These are phyloP conservation scores for Yponomeuta plumbellus DNA, from an alignment of 2,888 invertebrate genomes.

Conservation along the genomic window DNA sequence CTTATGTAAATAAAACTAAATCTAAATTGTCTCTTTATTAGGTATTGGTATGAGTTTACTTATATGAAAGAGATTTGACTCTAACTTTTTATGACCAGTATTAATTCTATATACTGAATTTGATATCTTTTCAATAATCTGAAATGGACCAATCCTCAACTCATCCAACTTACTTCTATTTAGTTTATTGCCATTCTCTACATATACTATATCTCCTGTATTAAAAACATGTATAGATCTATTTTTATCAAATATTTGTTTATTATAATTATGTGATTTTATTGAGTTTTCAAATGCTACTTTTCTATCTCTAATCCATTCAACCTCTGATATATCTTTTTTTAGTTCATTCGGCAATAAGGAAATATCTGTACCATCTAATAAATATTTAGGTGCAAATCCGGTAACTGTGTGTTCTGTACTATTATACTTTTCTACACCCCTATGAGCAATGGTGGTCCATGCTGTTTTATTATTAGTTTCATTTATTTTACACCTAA, in stretches of 20 bases:
- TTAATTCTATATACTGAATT: slow-evolving; percentile 19
- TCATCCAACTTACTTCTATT: slow-evolving; percentile 19
- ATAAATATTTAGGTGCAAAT: slow-evolving; percentile 31
- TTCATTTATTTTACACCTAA: slow-evolving; percentile 19
- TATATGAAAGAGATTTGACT: slow-evolving; percentile 9
- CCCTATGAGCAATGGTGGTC: slow-evolving; percentile 34
- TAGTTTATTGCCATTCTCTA: slow-evolving; percentile 29
- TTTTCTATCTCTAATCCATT: slow-evolving; percentile 26
- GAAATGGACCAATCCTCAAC: slow-evolving; percentile 19
- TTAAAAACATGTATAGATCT: not conserved
- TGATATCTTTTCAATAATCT: slow-evolving; percentile 19
- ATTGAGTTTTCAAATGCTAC: slow-evolving; percentile 28
- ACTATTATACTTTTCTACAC: slow-evolving; percentile 32
- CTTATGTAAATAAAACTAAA: too few relatives aligned
- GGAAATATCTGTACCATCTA: slow-evolving; percentile 29
- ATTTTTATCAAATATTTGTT: slow-evolving; percentile 4
- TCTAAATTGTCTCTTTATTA: not conserved
- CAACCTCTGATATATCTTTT: slow-evolving; percentile 18
- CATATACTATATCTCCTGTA: slow-evolving; percentile 19
- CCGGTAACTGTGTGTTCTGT: slow-evolving; percentile 34
- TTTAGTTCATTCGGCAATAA: slow-evolving; percentile 30
- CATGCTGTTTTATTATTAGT: slow-evolving; percentile 26
- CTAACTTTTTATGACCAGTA: slow-evolving; percentile 13
- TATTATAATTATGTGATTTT: slow-evolving; percentile 2
- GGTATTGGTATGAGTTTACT: not conserved